Evolutionary conservation across 2,888 invertebrate species (phyloP).

Genomic region (Flexamia atlantica): DNA sequence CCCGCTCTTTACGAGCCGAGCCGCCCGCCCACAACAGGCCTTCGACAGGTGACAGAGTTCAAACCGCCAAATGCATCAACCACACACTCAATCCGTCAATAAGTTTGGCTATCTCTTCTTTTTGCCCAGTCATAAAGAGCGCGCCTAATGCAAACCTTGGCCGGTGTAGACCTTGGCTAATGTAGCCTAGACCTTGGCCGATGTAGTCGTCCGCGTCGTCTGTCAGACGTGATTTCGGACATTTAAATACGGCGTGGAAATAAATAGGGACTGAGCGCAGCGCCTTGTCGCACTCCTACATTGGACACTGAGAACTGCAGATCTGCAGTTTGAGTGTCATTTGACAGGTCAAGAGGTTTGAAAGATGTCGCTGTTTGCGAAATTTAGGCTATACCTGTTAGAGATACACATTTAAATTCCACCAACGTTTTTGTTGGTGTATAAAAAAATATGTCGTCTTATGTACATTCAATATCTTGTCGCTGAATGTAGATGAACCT

Average conservation of each 20-base stretch:
- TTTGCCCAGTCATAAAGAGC: slow-evolving; percentile 21
- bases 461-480: no score
- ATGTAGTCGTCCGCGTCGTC: not conserved
- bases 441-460: no score
- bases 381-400: no score
- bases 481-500: no score
- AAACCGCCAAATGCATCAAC: slow-evolving; percentile 23
- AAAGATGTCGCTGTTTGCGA: no score
- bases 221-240: slow-evolving; percentile 35
- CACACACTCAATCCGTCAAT: slow-evolving; percentile 28
- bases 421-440: no score
- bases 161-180: not conserved
- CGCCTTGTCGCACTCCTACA: slow-evolving; percentile 18
- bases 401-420: no score
- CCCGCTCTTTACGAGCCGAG: not conserved
- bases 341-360: no score
- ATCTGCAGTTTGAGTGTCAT: not conserved
- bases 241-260: slow-evolving; percentile 40
- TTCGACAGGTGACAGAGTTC: slow-evolving; percentile 26
- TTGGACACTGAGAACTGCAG: slow-evolving; percentile 8
- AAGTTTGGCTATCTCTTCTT: slow-evolving; percentile 36
- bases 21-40: not conserved
- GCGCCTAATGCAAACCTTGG: slow-evolving; percentile 13
- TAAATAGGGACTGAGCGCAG: slow-evolving; percentile 26
- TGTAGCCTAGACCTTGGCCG: not conserved